These are phyloP conservation scores for Ostrea edulis DNA, from an alignment of 1,140 invertebrate genomes.

Conservation along the genomic window DNA sequence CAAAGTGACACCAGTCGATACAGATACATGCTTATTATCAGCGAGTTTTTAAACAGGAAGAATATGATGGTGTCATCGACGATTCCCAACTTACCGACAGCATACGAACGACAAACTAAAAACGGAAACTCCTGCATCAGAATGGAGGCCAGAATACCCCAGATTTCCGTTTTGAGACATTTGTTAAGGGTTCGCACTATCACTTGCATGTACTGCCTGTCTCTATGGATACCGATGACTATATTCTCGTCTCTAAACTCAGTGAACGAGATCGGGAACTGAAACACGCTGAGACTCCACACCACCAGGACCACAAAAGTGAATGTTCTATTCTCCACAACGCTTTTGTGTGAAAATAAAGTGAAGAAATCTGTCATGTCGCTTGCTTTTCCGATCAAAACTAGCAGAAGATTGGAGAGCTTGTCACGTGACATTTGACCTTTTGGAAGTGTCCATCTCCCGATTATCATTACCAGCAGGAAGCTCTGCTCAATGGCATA, in stretches of 20 bases:
- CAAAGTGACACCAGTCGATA: conserved; percentile 28
- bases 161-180: conserved; percentile 33
- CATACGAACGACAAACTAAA: conserved; percentile 32
- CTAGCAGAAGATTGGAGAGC: conserved; percentile 91
- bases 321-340: conserved; percentile 39
- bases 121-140: conserved; percentile 39
- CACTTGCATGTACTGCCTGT: neutral
- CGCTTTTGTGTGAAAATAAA: conserved; percentile 83
- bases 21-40: conserved; percentile 28
- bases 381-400: conserved; percentile 87
- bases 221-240: neutral
- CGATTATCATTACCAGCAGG: conserved; percentile 91
- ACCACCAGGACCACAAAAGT: conserved; percentile 38
- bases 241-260: conserved; percentile 33
- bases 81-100: conserved; percentile 9
- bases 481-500: conserved; percentile 87
- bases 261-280: conserved; percentile 40
- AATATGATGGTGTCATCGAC: conserved; percentile 25
- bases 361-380: conserved; percentile 97
- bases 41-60: conserved; percentile 24
- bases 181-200: neutral
- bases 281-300: conserved; percentile 44
- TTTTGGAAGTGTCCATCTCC: conserved; percentile 91
- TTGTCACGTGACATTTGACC: conserved; percentile 93
- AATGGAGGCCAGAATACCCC: conserved; percentile 24